phyloP scores from a whole-genome alignment of 2,888 invertebrate species.

The Antitype chi region DNA sequence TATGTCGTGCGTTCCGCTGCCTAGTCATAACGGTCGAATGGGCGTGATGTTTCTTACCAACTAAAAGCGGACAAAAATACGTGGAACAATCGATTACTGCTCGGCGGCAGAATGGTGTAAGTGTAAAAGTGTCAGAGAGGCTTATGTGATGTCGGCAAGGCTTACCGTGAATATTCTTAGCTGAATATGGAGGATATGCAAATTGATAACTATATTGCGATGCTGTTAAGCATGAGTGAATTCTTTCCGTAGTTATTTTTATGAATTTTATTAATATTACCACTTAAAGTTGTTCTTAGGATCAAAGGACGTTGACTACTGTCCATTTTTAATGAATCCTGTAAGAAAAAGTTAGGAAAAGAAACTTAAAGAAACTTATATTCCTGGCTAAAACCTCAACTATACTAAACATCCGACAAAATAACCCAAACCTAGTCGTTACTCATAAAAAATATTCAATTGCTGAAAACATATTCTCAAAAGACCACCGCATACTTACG shows the following conservation, averaged over 20 bases:
- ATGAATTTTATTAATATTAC: not conserved
- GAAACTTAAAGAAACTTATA: not conserved
- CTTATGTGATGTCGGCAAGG: constrained; percentile 54
- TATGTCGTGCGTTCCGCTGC: constrained; percentile 87
- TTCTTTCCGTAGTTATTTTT: not conserved
- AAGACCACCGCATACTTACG: constrained; percentile 73
- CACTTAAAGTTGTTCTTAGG: not conserved
- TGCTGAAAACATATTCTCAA: constrained; percentile 43
- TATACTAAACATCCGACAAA: constrained; percentile 13
- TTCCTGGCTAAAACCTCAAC: not conserved
- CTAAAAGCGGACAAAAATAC: constrained; percentile 90
- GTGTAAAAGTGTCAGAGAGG: constrained; percentile 67
- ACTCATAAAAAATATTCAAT: constrained; percentile 6
- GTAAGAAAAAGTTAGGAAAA: not conserved
- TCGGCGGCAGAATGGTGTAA: constrained; percentile 81
- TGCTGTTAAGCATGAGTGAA: constrained; percentile 12
- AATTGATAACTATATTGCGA: constrained; percentile 30
- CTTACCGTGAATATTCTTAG: constrained; percentile 44
- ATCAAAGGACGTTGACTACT: not conserved
- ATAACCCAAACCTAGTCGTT: constrained; percentile 1
- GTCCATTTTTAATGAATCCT: not conserved
- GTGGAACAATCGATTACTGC: constrained; percentile 88
- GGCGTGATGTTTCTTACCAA: constrained; percentile 91
- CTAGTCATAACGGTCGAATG: constrained; percentile 91
- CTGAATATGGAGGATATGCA: constrained; percentile 59